Evolutionary conservation across 2,888 invertebrate species (phyloP), one percentile per base, ranked within the genome.

Genomic region (Terebella lapidaria): DNA sequence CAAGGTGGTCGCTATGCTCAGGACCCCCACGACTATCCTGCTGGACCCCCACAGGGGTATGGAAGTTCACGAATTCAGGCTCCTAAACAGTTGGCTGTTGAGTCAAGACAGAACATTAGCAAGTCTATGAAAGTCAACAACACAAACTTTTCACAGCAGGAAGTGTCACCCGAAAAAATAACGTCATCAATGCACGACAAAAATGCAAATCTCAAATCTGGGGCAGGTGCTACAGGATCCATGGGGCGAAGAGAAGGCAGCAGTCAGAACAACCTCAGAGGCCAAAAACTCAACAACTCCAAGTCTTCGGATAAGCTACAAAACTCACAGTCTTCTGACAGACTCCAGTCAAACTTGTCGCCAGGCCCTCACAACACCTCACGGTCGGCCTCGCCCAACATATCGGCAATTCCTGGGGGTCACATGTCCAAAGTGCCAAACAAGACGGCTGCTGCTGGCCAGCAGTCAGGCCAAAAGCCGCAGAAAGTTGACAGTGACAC

Each of bases 401-500:
- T n/a, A n/a, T n/a, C n/a, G n/a, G n/a, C 10, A 15, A 35, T 35
- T 10, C 10, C 42, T 15, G 10, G 10, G 10, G 42, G 42, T 35
- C 42, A 35, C 42, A 35, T 35, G 42, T 35, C 42, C n/a, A 35
- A 35, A n/a, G 42, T 35, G n/a, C 42, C 10, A 35, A 35, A 35
- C 42, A 35, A 35, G 42, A 58, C 53, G 58, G 58, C 58, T 2
- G 58, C 58, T 2, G 52, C 58, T 20, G 22, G 49, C 20, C 5
- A 22, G 18, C 42, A 35, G 42, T 35, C 42, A 15, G n/a, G n/a
- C n/a, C n/a, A n/a, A n/a, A 10, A 10, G 4, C 61, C 54, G 2
- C 49, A 25, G 30, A 67, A 67, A 51, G 63, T 67, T 4, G 65
- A 67, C 62, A 62, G 65, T 45, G 64, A 67, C 56, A 67, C 67